These are phyloP conservation scores for Tangara arthus DNA, from an alignment of 2,797 vertebrate genomes.

Conservation along the genomic window DNA sequence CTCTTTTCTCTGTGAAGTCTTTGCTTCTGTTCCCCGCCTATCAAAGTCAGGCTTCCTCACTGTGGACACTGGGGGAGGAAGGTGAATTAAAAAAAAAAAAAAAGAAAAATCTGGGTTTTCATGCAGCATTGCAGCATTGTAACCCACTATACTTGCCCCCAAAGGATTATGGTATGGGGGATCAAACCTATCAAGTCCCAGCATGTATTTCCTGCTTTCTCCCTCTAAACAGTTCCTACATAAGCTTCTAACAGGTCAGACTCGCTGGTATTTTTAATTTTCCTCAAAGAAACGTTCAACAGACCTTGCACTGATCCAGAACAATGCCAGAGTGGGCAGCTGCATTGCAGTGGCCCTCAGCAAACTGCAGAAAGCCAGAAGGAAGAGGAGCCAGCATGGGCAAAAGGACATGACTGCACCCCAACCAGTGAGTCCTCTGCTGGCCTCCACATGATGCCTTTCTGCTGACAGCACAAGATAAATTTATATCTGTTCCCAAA, in stretches of 20 bases:
- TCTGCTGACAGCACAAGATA: conserved; percentile 16
- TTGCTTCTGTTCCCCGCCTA: neutral
- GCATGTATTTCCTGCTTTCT: neutral
- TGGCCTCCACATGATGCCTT: neutral
- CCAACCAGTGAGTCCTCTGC: conserved; percentile 59
- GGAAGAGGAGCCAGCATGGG: neutral
- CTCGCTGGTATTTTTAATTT: neutral
- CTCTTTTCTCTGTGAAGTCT: neutral
- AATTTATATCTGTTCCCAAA: neutral
- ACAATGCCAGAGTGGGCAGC: conserved; percentile 88
- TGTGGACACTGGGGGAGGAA: neutral
- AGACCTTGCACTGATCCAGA: conserved; percentile 90
- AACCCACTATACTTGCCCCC: neutral
- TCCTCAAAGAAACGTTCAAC: conserved; percentile 61
- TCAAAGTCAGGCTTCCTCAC: neutral
- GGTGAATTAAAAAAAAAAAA: neutral
- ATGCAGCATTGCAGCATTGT: neutral
- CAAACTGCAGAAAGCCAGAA: conserved; percentile 50
- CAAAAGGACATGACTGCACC: neutral
- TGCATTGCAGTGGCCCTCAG: conserved; percentile 85
- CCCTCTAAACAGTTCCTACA: neutral
- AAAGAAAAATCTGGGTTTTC: neutral
- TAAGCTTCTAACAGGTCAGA: neutral
- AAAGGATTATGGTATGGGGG: neutral
- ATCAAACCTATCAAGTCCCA: neutral